Percentiles rank a stretch among this genome's conserved stretches.
Conservation (phyloP, 2,888 invertebrate genomes). For the Calameuta pallipes region DNA sequence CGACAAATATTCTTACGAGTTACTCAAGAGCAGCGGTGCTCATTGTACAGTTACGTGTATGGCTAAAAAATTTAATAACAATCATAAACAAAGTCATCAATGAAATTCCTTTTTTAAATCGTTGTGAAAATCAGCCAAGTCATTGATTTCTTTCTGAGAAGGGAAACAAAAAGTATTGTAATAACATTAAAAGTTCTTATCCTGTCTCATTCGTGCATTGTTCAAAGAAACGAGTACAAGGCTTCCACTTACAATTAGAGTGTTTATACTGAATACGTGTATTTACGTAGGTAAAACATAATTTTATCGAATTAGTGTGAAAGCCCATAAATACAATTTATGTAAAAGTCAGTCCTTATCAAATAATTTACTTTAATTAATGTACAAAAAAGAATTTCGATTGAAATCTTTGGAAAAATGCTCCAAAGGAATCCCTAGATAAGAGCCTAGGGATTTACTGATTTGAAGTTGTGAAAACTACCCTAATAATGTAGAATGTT, state of each 20-base stretch:
- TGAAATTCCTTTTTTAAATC: not conserved
- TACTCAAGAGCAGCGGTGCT: not conserved
- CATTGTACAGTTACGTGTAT: not conserved
- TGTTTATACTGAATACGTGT: constrained; percentile 11
- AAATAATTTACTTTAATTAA: not conserved
- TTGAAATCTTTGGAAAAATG: not conserved
- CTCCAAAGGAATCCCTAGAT: too few species aligned
- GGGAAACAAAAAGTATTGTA: constrained; percentile 20
- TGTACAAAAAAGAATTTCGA: not conserved
- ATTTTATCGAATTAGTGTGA: not conserved
- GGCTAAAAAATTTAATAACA: not conserved
- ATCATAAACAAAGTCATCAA: not conserved
- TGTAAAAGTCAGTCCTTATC: too few species aligned
- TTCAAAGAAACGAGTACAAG: constrained; percentile 43
- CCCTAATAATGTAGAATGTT: not conserved
- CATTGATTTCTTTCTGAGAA: not conserved
- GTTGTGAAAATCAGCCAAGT: not conserved
- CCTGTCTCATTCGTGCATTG: constrained; percentile 40
- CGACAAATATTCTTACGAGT: not conserved
- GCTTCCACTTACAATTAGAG: constrained; percentile 26
- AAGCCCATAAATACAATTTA: not conserved
- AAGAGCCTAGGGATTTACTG: not conserved
- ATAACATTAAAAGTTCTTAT: constrained; percentile 35
- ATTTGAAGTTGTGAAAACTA: not conserved
- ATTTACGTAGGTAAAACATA: not conserved